phyloP scores from a whole-genome alignment of 2,113 vertebrate genomes.

The Sakesphorus luctuosus region DNA sequence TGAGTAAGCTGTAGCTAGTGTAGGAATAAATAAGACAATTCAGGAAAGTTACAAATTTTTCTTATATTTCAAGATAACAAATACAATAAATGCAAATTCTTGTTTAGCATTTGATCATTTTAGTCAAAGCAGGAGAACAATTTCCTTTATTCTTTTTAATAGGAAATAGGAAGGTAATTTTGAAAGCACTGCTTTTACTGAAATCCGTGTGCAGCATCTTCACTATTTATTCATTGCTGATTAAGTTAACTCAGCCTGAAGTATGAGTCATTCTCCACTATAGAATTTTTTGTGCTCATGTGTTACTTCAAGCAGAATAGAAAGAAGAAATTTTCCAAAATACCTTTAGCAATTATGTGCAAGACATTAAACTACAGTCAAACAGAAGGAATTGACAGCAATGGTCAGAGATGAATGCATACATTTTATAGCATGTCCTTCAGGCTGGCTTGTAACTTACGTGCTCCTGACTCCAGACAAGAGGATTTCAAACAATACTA shows the following conservation, averaged over 20 bases:
- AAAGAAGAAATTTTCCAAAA: slow-evolving; percentile 16
- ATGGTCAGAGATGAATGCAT: background rate
- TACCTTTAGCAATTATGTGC: background rate
- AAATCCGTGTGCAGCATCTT: slow-evolving; percentile 27
- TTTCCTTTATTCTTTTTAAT: slow-evolving; percentile 33
- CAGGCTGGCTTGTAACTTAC: background rate
- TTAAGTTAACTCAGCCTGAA: slow-evolving; percentile 53
- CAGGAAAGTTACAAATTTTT: background rate
- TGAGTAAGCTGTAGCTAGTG: background rate
- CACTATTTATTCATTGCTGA: slow-evolving; percentile 39
- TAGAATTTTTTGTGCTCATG: background rate
- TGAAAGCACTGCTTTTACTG: slow-evolving; percentile 49
- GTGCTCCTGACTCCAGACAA: background rate
- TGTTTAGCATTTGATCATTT: slow-evolving; percentile 23
- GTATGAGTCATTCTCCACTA: slow-evolving; percentile 5
- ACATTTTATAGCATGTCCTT: background rate
- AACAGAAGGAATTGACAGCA: slow-evolving; percentile 17
- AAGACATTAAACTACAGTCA: slow-evolving; percentile 45
- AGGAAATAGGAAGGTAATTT: slow-evolving; percentile 2
- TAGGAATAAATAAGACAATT: background rate
- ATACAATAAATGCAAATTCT: background rate
- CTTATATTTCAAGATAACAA: background rate
- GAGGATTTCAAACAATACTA: background rate
- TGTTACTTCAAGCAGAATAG: slow-evolving; percentile 33
- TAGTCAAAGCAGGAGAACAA: background rate